Base-by-base conservation (phyloP, 2,113 vertebrate genomes). In the Thalassoma bifasciatum region DNA sequence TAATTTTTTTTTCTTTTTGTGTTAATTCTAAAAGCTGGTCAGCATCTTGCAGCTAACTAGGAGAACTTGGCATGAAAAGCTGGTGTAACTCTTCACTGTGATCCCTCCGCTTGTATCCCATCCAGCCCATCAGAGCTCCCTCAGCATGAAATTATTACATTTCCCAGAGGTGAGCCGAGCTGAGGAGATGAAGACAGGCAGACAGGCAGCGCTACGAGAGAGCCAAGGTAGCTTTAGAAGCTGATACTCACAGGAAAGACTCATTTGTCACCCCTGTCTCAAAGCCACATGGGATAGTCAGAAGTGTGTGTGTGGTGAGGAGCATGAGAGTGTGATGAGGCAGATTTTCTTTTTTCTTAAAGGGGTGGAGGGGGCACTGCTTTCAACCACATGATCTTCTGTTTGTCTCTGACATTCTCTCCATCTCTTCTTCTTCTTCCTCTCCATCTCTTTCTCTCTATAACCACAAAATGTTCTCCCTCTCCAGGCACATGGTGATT, bases 31-130 rank as follows among this genome's bases (percentile, higher is more conserved):
- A 14, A 17, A 17, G 14, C 54, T 23, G 23, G 14, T 59, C 63
- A 23, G 19, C 16, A 16, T 26, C 10, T 10, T 36, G 23, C 36
- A 1, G n/a, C 4, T 8, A 16, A 24, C 37, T 34, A 12, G 6
- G 42, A 44, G 14, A 53, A 34, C 11, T 40, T 21, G 10, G 16
- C 26, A 16, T 22, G 36, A 68, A 58, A 60, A 71, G 26, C 22
- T 34, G 51, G 57, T 66, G 85, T 47, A 26, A 91, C 94, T 90
- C 91, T 86, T 88, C 94, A 57, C 93, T 94, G 93, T 93, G 93
- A 93, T 85, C 61, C 75, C 91, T 30, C 30, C 30, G 6, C 38
- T 13, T 10, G 13, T 40, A 42, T 13, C 92, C 91, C 92, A 37
- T 38, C 22, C 51, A 30, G n/a, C 58, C 53, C 56, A 57, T 4